Evolutionary conservation across 1,140 invertebrate species (phyloP).

Genomic region (Leptinotarsa texana): DNA sequence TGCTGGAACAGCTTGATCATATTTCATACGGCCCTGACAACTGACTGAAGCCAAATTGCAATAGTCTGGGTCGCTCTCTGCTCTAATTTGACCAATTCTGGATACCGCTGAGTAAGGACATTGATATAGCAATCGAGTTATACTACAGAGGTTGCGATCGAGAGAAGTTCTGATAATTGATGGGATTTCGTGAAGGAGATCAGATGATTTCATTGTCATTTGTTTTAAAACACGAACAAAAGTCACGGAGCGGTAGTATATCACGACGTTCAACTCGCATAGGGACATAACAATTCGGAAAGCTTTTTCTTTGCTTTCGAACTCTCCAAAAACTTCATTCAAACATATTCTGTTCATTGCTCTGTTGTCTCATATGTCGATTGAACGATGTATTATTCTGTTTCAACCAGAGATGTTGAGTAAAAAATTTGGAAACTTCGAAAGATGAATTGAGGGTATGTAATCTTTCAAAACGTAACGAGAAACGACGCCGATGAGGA

Average conservation of each 20-base stretch:
- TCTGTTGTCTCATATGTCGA: no score
- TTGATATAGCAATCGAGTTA: constrained; percentile 16
- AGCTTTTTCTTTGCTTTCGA: not conserved
- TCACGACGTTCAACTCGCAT: not conserved
- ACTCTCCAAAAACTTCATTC: not conserved
- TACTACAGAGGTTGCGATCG: not conserved
- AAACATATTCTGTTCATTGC: not conserved
- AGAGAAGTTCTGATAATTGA: constrained; percentile 17
- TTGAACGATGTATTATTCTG: no score
- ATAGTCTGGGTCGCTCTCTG: not conserved
- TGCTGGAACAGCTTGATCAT: constrained; percentile 27
- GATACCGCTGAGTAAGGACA: constrained; percentile 17
- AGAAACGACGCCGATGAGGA: no score
- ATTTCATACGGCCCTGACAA: constrained; percentile 12
- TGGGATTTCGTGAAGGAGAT: constrained; percentile 13
- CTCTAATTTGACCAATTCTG: constrained; percentile 21
- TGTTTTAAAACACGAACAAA: constrained; percentile 8
- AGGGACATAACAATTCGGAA: constrained; percentile 5
- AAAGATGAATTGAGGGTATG: no score
- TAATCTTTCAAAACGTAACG: no score
- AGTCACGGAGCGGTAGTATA: constrained; percentile 16
- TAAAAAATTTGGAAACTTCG: no score
- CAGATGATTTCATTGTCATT: constrained; percentile 23
- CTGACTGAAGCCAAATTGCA: constrained; percentile 5
- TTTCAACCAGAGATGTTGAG: no score